Evolutionary conservation across 2,797 vertebrate species (phyloP).

Genomic region (Molossus molossus): DNA sequence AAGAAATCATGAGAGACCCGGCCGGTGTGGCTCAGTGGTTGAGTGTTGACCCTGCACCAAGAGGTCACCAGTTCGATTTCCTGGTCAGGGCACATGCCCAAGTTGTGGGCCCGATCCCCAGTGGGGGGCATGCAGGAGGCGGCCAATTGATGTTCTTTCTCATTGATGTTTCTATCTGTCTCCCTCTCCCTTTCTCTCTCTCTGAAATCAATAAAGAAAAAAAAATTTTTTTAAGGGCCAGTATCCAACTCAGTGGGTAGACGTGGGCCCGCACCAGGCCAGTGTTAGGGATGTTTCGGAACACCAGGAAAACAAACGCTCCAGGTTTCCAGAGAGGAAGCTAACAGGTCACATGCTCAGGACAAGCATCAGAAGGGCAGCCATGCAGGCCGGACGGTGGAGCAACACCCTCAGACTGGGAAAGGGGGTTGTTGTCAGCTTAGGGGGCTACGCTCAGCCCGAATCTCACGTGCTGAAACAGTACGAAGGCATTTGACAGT

Average conservation of each 20-base stretch:
- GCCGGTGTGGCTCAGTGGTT: too few relatives aligned
- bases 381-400: neutral
- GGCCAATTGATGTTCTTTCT: too few relatives aligned
- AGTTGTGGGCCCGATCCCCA: too few relatives aligned
- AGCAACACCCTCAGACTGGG: too few relatives aligned
- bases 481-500: too few relatives aligned
- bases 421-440: neutral
- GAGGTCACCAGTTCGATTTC: too few relatives aligned
- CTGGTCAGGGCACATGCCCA: too few relatives aligned
- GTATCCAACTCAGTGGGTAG: neutral
- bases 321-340: neutral
- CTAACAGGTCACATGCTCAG: neutral
- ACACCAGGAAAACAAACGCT: neutral
- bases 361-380: neutral
- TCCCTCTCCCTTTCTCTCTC: too few relatives aligned
- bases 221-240: neutral
- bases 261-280: neutral
- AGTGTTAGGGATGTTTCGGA: neutral
- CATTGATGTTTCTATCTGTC: too few relatives aligned
- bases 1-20: neutral
- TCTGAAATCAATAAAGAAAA: too few relatives aligned
- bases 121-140: too few relatives aligned
- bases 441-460: neutral
- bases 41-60: too few relatives aligned
- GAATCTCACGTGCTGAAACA: neutral